A percentile compares a stretch with the other conserved stretches of the same genome.
Evolutionary conservation across 2,888 invertebrate species (phyloP).

Genomic region (Allygus modestus): DNA sequence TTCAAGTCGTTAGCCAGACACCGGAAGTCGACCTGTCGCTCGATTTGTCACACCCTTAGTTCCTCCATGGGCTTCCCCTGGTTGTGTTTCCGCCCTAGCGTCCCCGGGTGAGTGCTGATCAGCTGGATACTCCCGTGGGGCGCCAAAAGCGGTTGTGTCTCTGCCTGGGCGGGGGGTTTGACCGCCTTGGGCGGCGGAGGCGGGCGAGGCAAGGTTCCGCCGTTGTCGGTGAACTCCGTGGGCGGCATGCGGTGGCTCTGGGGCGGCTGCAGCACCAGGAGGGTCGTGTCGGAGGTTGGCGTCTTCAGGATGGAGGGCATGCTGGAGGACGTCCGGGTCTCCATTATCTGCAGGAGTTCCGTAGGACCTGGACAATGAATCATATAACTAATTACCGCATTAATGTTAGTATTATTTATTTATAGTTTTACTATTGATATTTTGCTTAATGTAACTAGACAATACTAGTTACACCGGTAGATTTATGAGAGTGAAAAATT

Average conservation of each 20-base stretch:
- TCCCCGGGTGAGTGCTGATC: conserved; percentile 70
- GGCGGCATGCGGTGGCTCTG: conserved; percentile 65
- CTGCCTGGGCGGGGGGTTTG: conserved; percentile 76
- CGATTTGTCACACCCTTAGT: conserved; percentile 89
- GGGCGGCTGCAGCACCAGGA: conserved; percentile 58
- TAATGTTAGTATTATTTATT: too few species aligned
- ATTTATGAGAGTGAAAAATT: too few species aligned
- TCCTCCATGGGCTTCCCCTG: conserved; percentile 88
- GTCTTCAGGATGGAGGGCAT: conserved; percentile 67
- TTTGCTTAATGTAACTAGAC: too few species aligned
- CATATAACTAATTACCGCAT: not conserved
- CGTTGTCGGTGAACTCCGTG: conserved; percentile 65
- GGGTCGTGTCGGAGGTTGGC: conserved; percentile 58
- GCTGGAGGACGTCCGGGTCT: conserved; percentile 65
- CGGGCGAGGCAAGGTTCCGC: conserved; percentile 68
- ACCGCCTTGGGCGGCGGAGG: conserved; percentile 73
- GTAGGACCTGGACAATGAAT: conserved; percentile 68
- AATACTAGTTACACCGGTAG: too few species aligned
- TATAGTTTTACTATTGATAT: too few species aligned
- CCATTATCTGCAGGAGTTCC: conserved; percentile 70
- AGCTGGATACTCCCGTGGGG: conserved; percentile 65
- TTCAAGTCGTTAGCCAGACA: conserved; percentile 69
- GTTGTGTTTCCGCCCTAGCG: conserved; percentile 81
- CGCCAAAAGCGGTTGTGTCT: conserved; percentile 77
- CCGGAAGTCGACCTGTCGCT: conserved; percentile 68